phyloP scores from a whole-genome alignment of 2,888 invertebrate genomes.

The Halictus ligatus region DNA sequence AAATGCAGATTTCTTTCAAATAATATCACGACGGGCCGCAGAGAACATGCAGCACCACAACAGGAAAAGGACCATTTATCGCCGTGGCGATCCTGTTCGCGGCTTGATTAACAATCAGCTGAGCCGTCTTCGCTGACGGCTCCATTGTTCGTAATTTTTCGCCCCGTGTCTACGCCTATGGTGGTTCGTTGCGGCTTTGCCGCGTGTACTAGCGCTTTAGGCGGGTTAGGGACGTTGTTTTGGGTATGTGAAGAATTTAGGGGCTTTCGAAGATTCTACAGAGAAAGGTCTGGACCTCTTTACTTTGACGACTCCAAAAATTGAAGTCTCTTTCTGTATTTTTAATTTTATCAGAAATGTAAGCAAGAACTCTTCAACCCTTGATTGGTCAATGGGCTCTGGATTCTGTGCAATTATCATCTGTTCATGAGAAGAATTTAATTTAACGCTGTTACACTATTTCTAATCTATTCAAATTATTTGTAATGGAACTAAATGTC shows the following conservation, averaged over 20 bases:
- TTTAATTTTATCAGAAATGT: no score
- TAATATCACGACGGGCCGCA: not conserved
- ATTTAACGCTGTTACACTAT: not conserved
- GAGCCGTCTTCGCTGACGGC: not conserved
- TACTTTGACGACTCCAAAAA: not conserved
- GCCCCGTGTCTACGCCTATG: not conserved
- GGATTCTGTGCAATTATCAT: no score
- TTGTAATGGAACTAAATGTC: no score
- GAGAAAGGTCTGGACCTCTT: not conserved
- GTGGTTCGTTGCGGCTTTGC: not conserved
- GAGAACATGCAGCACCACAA: not conserved
- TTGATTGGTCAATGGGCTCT: no score
- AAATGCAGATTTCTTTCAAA: conserved; percentile 32
- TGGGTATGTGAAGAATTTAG: not conserved
- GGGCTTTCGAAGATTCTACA: not conserved
- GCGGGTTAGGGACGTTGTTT: not conserved
- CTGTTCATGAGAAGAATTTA: no score
- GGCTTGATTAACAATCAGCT: conserved; percentile 2
- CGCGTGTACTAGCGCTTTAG: not conserved
- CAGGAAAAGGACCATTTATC: conserved; percentile 22
- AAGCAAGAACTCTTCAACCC: no score
- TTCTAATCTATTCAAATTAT: not conserved
- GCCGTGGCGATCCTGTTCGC: not conserved
- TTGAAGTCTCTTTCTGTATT: no score
- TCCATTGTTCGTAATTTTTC: not conserved